Base-by-base conservation (phyloP, 2,113 vertebrate species). In the Callipepla squamata region DNA sequence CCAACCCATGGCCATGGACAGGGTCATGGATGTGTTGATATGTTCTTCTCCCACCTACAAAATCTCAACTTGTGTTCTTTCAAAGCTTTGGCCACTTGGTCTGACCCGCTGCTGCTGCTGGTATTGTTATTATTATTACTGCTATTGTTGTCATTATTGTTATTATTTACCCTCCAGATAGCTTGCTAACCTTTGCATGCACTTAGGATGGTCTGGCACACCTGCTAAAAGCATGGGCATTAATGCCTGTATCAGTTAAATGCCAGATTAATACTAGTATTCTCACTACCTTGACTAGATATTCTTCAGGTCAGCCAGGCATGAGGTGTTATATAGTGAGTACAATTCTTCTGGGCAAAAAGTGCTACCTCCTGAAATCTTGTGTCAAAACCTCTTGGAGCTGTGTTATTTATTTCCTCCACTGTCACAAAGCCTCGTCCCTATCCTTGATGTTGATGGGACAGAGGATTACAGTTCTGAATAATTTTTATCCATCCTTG, bases 311-410 rank as follows among this genome's bases (percentile, higher is more conserved):
- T 87, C 74, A 82, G 67, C 32, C 25, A 48, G 63, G 72, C 30
- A 42, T 51, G 67, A 91, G 89, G 62, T 47, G 45, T 65, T 44
- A 73, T 72, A 73, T 59, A 69, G 4, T 10, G 55, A 91, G 25
- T 7, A 25, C 15, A 26, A 25, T 26, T 82, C 63, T 90, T 70
- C 70, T 36, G 48, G 80, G 67, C 25, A 73, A 59, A 30, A 87
- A 74, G 32, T 20, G 48, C 53, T 57, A 34, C 72, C 14, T 91
- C 25, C 32, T 21, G 26, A 96, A 94, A 87, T 89, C 55, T 89
- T 80, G 63, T 23, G 50, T 80, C 4, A 1, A 82, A 67, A 11
- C 42, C 22, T 32, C 47, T 66, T 11, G 20, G 63, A 73, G 55
- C 67, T 22, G 10, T 57, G 34, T 38, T 67, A 57, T 59, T 80